Evolutionary conservation across 2,888 invertebrate species (phyloP).

Genomic region (Heliconius ethilla): DNA sequence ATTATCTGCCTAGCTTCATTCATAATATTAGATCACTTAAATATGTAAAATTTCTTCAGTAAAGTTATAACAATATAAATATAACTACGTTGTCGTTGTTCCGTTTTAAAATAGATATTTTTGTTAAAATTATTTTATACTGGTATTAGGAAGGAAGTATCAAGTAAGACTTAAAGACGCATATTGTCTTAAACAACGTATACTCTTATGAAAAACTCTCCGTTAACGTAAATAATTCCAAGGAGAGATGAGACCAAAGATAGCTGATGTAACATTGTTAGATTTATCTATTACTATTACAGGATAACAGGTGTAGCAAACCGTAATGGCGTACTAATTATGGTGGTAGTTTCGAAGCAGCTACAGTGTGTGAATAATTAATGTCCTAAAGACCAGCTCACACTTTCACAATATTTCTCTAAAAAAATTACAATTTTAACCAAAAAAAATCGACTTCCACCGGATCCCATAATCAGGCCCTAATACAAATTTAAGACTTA

Average conservation of each 20-base stretch:
- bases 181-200: neutral
- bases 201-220: neutral
- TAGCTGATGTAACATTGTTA: constrained; percentile 30
- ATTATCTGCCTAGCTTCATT: neutral
- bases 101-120: neutral
- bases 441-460: too few species aligned
- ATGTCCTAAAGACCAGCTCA: constrained; percentile 33
- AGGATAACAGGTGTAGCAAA: constrained; percentile 42
- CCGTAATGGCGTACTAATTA: constrained; percentile 42
- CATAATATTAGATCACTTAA: neutral
- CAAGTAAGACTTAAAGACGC: neutral
- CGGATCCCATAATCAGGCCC: too few species aligned
- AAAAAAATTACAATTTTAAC: neutral
- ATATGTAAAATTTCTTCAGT: neutral
- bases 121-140: neutral
- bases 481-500: too few species aligned
- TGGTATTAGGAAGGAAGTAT: neutral
- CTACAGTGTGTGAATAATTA: constrained; percentile 43
- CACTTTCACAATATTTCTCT: constrained; percentile 27
- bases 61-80: neutral
- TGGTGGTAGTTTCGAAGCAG: constrained; percentile 36
- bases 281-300: constrained; percentile 37
- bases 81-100: neutral
- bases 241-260: constrained; percentile 2
- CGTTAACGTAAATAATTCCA: neutral